Base-by-base conservation (phyloP, 2,797 vertebrate species). In the Gephyroberyx darwinii region DNA sequence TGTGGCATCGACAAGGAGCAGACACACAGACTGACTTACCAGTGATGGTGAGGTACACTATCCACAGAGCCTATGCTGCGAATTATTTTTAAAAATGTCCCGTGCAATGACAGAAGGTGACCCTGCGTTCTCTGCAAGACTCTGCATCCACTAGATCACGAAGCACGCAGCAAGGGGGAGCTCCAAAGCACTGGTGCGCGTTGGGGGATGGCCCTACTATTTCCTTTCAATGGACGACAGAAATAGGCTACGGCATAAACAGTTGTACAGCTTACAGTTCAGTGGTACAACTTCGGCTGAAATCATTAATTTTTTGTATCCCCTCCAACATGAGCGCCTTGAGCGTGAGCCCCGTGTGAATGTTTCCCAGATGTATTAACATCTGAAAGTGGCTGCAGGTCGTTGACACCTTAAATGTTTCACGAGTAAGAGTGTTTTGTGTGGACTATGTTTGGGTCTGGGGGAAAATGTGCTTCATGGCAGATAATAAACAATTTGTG, bases 41-140 rank as follows among this genome's bases (percentile, higher is more conserved):
- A 73, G 80, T 75, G 79, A 83, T 57, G 68, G 68, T 31, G 64
- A 74, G 67, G 53, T 71, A 65, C 75, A 69, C 84, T 66, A 65
- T 71, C 81, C 74, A 47, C 26, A 59, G 22, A 74, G 77, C 51
- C 64, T 75, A 8, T 63, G 80, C 82, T 76, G 79, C 78, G 65
- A 64, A 76, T 75, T 66, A 76, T 26, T 26, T 72, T 88, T 69
- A 66, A 74, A 86, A 78, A 84, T 86, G 80, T 84, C 87, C 80
- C 83, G 89, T 68, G 91, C 90, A 84, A 85, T 88, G 90, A 91
- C 90, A 91, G 92, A 94, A 94, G 93, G 93, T 94, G 93, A 94
- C 93, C 93, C 93, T 91, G 90, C 88, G 85, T 81, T 85, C 88
- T 82, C 83, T 78, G 89, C 89, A 80, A 90, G 88, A 85, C 87